phyloP scores from a whole-genome alignment of 2,888 invertebrate genomes.

The Chrysotoxum bicinctum region DNA sequence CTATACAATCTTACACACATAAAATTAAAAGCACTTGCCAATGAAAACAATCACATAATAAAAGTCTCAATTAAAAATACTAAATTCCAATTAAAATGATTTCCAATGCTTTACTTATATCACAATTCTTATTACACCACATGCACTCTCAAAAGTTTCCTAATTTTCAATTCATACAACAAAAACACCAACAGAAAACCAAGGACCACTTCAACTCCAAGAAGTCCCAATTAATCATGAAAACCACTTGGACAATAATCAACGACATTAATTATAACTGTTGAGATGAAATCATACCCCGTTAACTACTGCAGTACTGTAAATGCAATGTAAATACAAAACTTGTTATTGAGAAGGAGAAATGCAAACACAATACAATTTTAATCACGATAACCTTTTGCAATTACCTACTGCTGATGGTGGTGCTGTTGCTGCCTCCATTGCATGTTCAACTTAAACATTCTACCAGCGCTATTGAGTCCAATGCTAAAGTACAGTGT shows the following conservation, averaged over 20 bases:
- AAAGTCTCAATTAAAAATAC: slow-evolving; percentile 22
- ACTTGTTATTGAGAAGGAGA: slow-evolving; percentile 66
- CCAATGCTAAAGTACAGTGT: slow-evolving; percentile 2
- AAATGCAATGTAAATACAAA: slow-evolving; percentile 55
- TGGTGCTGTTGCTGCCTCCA: neutral
- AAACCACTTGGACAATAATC: slow-evolving; percentile 60
- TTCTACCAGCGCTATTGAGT: slow-evolving; percentile 38
- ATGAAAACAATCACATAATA: slow-evolving; percentile 13
- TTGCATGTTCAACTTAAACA: slow-evolving; percentile 61
- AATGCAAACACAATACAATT: slow-evolving; percentile 59
- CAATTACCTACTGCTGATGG: slow-evolving; percentile 26
- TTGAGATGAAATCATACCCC: slow-evolving; percentile 50
- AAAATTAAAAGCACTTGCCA: neutral
- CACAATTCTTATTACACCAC: neutral
- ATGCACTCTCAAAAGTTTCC: slow-evolving; percentile 17
- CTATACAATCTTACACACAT: neutral
- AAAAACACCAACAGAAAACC: neutral
- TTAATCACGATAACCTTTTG: slow-evolving; percentile 68
- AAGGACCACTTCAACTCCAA: slow-evolving; percentile 41
- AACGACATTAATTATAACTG: slow-evolving; percentile 62
- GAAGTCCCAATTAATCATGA: slow-evolving; percentile 59
- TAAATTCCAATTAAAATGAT: slow-evolving; percentile 25
- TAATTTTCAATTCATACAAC: slow-evolving; percentile 20
- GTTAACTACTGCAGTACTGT: slow-evolving; percentile 18
- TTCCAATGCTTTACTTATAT: slow-evolving; percentile 20